These are phyloP conservation scores for Amia ocellicauda DNA, from an alignment of 2,113 vertebrate species.

Conservation along the genomic window DNA sequence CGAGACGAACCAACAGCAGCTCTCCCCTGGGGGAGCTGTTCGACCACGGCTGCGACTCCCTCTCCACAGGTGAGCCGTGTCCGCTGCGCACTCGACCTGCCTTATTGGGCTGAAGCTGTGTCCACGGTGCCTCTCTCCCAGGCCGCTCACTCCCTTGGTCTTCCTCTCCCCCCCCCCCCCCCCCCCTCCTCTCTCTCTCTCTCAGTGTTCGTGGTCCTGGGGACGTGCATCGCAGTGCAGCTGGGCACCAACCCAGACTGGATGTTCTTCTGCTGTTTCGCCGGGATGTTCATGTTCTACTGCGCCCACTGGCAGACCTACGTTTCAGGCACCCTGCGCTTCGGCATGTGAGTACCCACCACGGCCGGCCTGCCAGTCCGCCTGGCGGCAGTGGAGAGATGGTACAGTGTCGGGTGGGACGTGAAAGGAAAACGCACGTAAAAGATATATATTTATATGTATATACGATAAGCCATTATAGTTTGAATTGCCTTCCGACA, in stretches of 20 bases:
- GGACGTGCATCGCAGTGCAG: constrained; percentile 93
- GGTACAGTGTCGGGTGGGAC: not conserved
- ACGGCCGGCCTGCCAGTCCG: too few species aligned
- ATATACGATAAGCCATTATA: too few species aligned
- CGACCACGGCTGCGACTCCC: constrained; percentile 96
- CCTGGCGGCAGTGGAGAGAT: not conserved
- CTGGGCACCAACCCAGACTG: constrained; percentile 96
- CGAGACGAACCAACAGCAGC: constrained; percentile 93
- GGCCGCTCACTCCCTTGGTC: too few species aligned
- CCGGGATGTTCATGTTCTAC: constrained; percentile 98
- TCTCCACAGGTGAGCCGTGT: constrained; percentile 90
- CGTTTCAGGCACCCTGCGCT: constrained; percentile 91
- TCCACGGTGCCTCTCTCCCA: not conserved
- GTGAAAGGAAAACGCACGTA: not conserved
- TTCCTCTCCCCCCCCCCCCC: too few species aligned
- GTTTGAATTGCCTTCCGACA: too few species aligned
- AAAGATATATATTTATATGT: not conserved
- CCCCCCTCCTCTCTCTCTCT: constrained; percentile 33
- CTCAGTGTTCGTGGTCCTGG: constrained; percentile 95
- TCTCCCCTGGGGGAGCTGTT: constrained; percentile 95
- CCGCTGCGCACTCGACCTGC: too few species aligned
- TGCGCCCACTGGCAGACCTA: constrained; percentile 98
- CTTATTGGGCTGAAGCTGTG: too few species aligned
- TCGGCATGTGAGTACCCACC: constrained; percentile 90
- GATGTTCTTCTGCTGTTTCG: constrained; percentile 99